These are phyloP conservation scores for Crossocerus cetratus DNA, from an alignment of 2,888 invertebrate species.

Conservation along the genomic window DNA sequence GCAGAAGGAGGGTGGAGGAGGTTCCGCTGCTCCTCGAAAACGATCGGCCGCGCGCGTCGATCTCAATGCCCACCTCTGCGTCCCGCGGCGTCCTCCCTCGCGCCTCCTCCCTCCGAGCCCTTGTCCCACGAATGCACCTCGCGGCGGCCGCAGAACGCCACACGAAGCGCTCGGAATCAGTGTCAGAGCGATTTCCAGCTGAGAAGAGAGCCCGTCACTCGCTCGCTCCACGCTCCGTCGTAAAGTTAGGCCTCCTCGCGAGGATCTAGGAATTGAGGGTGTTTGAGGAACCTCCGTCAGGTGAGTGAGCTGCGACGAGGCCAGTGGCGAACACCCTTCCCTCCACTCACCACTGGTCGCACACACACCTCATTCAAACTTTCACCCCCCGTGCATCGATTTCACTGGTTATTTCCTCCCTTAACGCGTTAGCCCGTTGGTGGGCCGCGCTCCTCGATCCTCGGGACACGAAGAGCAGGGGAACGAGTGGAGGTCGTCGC, in stretches of 20 bases:
- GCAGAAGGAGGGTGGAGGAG: too few relatives aligned
- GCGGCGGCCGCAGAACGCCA: slow-evolving; percentile 61
- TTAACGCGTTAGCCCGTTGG: not conserved
- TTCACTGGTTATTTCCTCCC: not conserved
- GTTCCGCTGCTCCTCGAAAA: slow-evolving; percentile 34
- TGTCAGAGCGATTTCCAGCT: slow-evolving; percentile 54
- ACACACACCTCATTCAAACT: not conserved
- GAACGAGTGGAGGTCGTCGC: too few relatives aligned
- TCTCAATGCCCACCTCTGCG: slow-evolving; percentile 37
- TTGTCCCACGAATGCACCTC: slow-evolving; percentile 56
- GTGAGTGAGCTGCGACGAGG: slow-evolving; percentile 23
- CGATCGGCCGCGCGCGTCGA: slow-evolving; percentile 47
- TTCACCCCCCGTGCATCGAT: not conserved
- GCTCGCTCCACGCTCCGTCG: slow-evolving; percentile 14
- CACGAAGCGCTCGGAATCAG: slow-evolving; percentile 64
- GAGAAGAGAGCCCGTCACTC: slow-evolving; percentile 22
- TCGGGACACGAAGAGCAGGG: too few relatives aligned
- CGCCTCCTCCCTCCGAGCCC: slow-evolving; percentile 42
- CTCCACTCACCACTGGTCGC: not conserved
- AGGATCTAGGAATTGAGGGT: slow-evolving; percentile 49
- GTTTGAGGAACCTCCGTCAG: slow-evolving; percentile 28
- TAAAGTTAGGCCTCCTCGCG: slow-evolving; percentile 31
- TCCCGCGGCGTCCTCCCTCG: slow-evolving; percentile 40
- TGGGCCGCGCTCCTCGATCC: too few relatives aligned
- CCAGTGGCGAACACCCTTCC: too few relatives aligned